Evolutionary conservation across 2,797 vertebrate species (phyloP), one percentile per base, ranked within the genome.

Genomic region (Lacerta viridis): DNA sequence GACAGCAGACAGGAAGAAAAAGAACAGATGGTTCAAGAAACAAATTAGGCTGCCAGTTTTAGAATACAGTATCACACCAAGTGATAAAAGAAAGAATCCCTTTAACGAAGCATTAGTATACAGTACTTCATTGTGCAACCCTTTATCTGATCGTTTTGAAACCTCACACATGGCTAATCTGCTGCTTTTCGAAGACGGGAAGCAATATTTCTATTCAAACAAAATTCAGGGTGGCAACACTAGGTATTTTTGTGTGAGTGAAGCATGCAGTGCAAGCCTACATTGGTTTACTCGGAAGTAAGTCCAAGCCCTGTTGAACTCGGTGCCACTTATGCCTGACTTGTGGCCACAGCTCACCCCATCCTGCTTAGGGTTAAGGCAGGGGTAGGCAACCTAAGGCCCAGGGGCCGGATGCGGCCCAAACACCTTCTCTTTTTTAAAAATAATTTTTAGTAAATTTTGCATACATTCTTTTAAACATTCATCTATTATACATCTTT

Each of bases 1-100:
- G 36, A 29, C 96, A 95, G 95, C 95, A 95, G 92, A 89, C 89
- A 88, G 88, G 61, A 92, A 90, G 77, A 80, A 83, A 94, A 95
- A 92, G 94, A 95, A 94, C 97, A 97, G 97, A 97, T 96, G 96
- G 96, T 90, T 83, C 93, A 95, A 95, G 94, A 96, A 96, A 96
- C 91, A 96, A 97, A 96, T 93, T 95, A 95, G 94, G 95, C 95
- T 96, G 91, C 94, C n/a, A 86, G 93, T 92, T 94, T 95, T 92
- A 87, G 94, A 96, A 95, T 93, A 95, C 89, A 93, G 89, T 92
- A 95, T 95, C 95, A 94, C 96, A 95, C 95, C 95, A 93, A 96
- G 96, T 95, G 95, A 92, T 91, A 95, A 96, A 95, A 88, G 93
- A 93, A 74, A 20, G 89, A 93, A 95, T 92, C 91, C 92, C 43